Base-by-base conservation (phyloP, 1,140 invertebrate genomes). In the Ptiloglossa arizonensis region DNA sequence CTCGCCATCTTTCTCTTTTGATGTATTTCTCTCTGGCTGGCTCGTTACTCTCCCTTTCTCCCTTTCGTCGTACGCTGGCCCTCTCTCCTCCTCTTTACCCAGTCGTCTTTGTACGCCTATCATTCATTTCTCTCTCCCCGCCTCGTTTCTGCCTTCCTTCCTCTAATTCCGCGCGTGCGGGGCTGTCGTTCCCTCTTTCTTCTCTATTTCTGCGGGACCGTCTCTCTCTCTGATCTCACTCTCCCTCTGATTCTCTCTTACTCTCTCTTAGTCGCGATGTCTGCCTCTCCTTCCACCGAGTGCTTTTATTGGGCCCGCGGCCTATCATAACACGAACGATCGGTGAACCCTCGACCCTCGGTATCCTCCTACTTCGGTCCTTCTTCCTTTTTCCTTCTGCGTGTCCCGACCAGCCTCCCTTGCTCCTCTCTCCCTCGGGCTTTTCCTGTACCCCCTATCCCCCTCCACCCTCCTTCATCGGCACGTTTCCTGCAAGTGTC, bases 311-410 rank as follows among this genome's bases (percentile, higher is more conserved):
- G 80, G 73, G 60, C 80, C 50, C 76, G 67, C 81, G 81, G 82
- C 78, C 82, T 83, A 86, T 85, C 85, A 82, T 85, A 84, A 87
- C 81, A 84, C 86, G 85, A 80, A 80, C 79, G 86, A 86, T 78
- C 77, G 73, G 52, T 74, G 84, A 84, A 84, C 84, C 72, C 50
- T 62, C 52, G 81, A 86, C 81, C 81, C 60, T 46, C 52, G 73
- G 27, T 79, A 71, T 73, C 74, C 81, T 79, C 74, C 57, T 79
- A 29, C 71, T 59, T 56, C 52, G 41, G 13, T 32, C 71, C 27
- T 57, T 32, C 27, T 59, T 67, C 63, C 52, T 78, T 27, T 32
- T 66, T 32, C 38, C 15, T 32, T 59, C 32, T 46, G 6, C 13
- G 17, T 41, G n/a, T n/a, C n/a, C n/a, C n/a, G n/a, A n/a, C n/a